Evolutionary conservation across 2,113 vertebrate species (phyloP), one percentile per base, ranked within the genome.

Genomic region (Nannobrachium achirus): DNA sequence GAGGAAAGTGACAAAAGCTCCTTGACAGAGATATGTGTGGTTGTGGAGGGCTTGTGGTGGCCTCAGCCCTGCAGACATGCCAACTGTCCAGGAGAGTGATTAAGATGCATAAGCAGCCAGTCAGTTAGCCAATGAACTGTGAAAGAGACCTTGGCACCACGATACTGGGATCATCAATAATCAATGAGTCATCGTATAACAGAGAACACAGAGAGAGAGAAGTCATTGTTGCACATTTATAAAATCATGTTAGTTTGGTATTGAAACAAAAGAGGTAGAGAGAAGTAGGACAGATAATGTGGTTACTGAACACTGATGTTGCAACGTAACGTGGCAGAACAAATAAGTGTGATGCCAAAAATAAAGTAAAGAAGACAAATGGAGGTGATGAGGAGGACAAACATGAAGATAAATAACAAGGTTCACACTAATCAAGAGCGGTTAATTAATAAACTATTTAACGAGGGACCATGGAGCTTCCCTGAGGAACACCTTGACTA

Each of bases 1-100:
- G 73, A 33, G 86, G 89, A 79, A 84, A 76, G 66, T 67, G 75
- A 81, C 77, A 75, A 84, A 69, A 82, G 80, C 61, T 82, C 58
- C 81, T 75, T 65, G 59, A 78, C 68, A 76, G 71, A 86, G 79
- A 81, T 65, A 76, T 74, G 59, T 55, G 46, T 51, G 56, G 68
- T 45, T 58, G 73, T 72, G 64, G 60, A 33, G 61, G 69, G 51
- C 38, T 65, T 60, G 9, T 66, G 57, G 13, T 15, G 33, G 55
- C 63, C 72, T 52, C 38, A 44, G 71, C 10, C 16, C 42, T 40
- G 73, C 71, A 73, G 64, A 71, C 63, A 10, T 46, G 73, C 63
- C 68, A 41, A 40, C 56, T 81, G 76, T 78, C 83, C 71, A 76
- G 61, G 70, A 55, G 70, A 40, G 48, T 8, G 20, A 25, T 75